These are phyloP conservation scores for Typhlichthys eigenmanni DNA, from an alignment of 2,797 vertebrate genomes.

Conservation along the genomic window DNA sequence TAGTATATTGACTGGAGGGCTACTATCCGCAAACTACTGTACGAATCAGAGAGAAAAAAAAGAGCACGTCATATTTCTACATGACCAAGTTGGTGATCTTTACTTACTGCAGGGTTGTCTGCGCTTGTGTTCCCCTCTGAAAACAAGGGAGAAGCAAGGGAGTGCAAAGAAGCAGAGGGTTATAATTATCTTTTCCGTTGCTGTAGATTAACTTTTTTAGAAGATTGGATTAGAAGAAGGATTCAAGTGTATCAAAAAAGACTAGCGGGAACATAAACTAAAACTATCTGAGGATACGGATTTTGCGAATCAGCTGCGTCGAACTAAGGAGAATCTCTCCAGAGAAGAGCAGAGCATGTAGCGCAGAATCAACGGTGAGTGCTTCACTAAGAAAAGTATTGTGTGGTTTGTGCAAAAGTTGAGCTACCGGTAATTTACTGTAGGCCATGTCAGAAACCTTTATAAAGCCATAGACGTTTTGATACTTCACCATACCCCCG, in stretches of 20 bases:
- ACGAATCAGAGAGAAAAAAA: slow-evolving; percentile 33
- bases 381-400: neutral
- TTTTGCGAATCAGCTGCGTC: slow-evolving; percentile 36
- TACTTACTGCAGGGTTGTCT: neutral
- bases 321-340: slow-evolving; percentile 40
- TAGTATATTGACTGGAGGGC: slow-evolving; percentile 57
- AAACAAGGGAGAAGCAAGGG: neutral
- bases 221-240: slow-evolving; percentile 20
- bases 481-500: no score
- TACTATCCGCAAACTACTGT: slow-evolving; percentile 54
- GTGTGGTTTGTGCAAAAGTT: neutral
- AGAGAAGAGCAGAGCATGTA: slow-evolving; percentile 61
- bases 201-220: slow-evolving; percentile 5
- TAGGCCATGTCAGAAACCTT: no score
- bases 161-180: slow-evolving; percentile 13
- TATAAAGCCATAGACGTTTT: neutral
- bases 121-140: neutral
- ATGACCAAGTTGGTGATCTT: slow-evolving; percentile 24
- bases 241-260: neutral
- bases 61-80: slow-evolving; percentile 28
- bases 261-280: neutral
- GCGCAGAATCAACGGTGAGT: slow-evolving; percentile 60
- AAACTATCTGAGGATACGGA: slow-evolving; percentile 11
- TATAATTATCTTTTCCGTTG: slow-evolving; percentile 3
- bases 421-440: neutral